Evolutionary conservation across 2,888 invertebrate genomes (phyloP), one percentile per base, ranked within the genome.

Genomic region (Drosophila pullipes): DNA sequence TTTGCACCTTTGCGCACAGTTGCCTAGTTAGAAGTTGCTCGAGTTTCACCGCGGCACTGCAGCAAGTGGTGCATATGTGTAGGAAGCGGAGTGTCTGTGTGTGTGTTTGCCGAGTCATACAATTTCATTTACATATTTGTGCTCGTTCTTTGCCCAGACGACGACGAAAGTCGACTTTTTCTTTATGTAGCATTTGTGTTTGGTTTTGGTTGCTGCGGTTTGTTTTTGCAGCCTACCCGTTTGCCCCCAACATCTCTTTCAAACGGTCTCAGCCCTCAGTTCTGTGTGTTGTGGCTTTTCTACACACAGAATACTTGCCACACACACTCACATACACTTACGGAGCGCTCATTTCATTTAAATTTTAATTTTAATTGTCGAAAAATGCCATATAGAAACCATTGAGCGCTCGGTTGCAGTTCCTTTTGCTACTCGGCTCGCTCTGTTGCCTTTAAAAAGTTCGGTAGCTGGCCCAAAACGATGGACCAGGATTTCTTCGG

Each of bases 341-440:
- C 55, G 28, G 13, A 44, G 69, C 79, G 66, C 78, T 76, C 89
- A 83, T 86, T 90, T 83, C 79, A 85, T 76, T 85, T 73, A 79
- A 85, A 86, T 90, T 90, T 87, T 82, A 88, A 87, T 90, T 89
- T 90, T 87, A 89, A 87, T 89, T 89, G 90, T 86, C 86, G 84
- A 90, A 87, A 90, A 90, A 89, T 90, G 84, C 80, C 78, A 85
- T 83, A 76, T 62, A 72, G 61, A 72, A 73, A 69, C 66, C 88
- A 89, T 89, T 76, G 72, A 78, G 81, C 72, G 69, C 69, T 82
- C 74, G 74, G 66, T 55, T 81, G 39, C 60, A 72, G 74, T 71
- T 69, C 54, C 63, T 71, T 78, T 61, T 60, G 28, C 39, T 30
- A 28, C 13, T 47, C 64, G 25, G 57, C 22, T 70, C 75, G 78